Evolutionary conservation across 2,113 vertebrate genomes (phyloP), one percentile per base, ranked within the genome.

Genomic region (Saiga tatarica): DNA sequence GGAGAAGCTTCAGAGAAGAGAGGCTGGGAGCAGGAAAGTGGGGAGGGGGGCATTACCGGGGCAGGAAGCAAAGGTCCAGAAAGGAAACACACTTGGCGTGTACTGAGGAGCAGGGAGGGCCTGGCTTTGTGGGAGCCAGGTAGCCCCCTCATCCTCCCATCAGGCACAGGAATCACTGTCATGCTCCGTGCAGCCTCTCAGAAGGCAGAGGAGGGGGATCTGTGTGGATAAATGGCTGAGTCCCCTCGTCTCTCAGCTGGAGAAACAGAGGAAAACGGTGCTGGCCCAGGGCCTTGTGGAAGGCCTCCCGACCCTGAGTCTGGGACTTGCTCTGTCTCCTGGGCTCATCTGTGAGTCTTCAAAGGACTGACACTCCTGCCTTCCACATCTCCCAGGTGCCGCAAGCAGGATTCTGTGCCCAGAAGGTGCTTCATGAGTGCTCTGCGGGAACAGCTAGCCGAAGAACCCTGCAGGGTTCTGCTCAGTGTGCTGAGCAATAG

Each of bases 331-430:
- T 89, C 93, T 62, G 53, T 82, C 82, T 96, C 76, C 42, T 5
- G 8, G 45, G 39, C 52, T 95, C 74, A 62, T 78, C 50, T 89
- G 52, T 12, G 60, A 84, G 47, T 81, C 96, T 87, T 23, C 2
- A 14, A 25, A 94, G 87, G 62, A 55, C 7, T 30, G 89, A 57
- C 71, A 92, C 89, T 50, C 86, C 87, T 97, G 79, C 95, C 89
- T 90, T 82, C 71, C 19, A 1, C 39, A 30, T 55, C 67, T 76
- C 71, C 90, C 84, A 79, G 84, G 79, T 81, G 89, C 25, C 6
- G 33, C 3, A 13, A 42, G 39, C 82, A 17, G 42, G 55, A 30
- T n/a, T 95, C 89, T 36, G 71, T 71, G 57, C 92, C 79, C 62
- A 92, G 87, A 84, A 89, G 71, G 83, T 67, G 71, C 93, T 93